These are phyloP conservation scores for Palythoa grandiflora DNA, from an alignment of 92 coral and sea anemone genomes.

Conservation along the genomic window DNA sequence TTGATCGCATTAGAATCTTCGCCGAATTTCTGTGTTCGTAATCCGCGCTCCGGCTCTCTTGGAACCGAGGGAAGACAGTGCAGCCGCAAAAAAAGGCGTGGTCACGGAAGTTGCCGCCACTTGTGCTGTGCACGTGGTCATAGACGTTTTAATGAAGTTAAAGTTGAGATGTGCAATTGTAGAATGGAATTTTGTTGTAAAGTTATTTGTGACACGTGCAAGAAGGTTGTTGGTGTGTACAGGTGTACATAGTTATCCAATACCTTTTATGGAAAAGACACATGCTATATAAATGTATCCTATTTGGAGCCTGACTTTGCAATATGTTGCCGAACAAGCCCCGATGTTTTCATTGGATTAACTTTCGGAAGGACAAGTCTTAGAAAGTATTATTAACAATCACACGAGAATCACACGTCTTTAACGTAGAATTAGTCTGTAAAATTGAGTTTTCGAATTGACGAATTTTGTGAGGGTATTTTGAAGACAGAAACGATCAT, in stretches of 20 bases:
- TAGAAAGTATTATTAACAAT: too few relatives aligned
- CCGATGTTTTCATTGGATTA: not conserved
- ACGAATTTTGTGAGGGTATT: too few relatives aligned
- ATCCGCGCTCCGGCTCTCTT: conserved; percentile 56
- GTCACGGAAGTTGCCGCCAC: conserved; percentile 81
- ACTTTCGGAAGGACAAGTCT: not conserved
- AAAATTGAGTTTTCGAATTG: too few relatives aligned
- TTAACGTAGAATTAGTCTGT: too few relatives aligned
- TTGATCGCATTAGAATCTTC: conserved; percentile 60
- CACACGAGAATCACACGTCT: too few relatives aligned
- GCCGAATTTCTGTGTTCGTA: conserved; percentile 77
- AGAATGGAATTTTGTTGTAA: conserved; percentile 74
- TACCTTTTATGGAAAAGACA: not conserved
- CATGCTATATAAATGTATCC: not conserved
- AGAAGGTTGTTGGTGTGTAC: conserved; percentile 50
- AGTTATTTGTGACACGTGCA: conserved; percentile 72
- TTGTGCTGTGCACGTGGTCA: conserved; percentile 91
- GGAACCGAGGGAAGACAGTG: conserved; percentile 82
- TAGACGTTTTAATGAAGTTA: conserved; percentile 29
- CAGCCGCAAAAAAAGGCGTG: conserved; percentile 62
- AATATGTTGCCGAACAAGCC: not conserved
- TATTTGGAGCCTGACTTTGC: not conserved
- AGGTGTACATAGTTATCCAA: conserved; percentile 48
- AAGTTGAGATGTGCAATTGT: conserved; percentile 72
- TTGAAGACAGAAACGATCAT: too few relatives aligned